phyloP scores from a whole-genome alignment of 2,797 vertebrate genomes.

The Coilia nasus region DNA sequence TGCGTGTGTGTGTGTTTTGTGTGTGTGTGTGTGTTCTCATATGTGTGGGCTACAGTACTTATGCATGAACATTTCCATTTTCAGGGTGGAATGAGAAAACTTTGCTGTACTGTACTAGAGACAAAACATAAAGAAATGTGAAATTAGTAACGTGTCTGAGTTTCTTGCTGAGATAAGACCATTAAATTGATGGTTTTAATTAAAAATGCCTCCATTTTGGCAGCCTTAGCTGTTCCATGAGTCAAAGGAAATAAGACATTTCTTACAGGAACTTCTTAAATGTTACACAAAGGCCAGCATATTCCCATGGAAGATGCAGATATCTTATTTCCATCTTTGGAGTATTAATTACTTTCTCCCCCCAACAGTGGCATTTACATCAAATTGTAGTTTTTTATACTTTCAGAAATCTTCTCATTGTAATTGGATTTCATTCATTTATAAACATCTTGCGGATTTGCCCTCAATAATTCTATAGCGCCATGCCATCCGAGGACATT shows the following conservation, averaged over 20 bases:
- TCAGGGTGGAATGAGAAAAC: not conserved
- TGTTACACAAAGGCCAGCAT: slow-evolving; percentile 1
- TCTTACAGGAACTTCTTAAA: slow-evolving; percentile 16
- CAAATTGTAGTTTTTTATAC: not conserved
- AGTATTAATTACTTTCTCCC: not conserved
- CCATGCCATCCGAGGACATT: not conserved
- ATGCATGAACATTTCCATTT: not conserved
- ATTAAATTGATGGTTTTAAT: slow-evolving; percentile 8
- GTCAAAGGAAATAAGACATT: not conserved
- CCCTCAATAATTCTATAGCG: not conserved
- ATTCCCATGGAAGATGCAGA: slow-evolving; percentile 18
- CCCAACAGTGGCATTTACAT: not conserved
- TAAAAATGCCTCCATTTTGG: not conserved
- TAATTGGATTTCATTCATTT: slow-evolving; percentile 13
- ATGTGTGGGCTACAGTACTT: not conserved
- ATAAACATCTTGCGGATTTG: not conserved
- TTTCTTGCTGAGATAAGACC: not conserved
- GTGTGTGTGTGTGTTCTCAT: not conserved
- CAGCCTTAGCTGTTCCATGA: not conserved
- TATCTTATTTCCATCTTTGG: not conserved
- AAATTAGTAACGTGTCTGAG: not conserved
- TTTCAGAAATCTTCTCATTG: not conserved
- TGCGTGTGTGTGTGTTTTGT: slow-evolving; percentile 1
- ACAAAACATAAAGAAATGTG: not conserved
- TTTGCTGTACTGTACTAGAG: not conserved